Evolutionary conservation across 2,797 vertebrate genomes (phyloP), one percentile per base, ranked within the genome.

Genomic region (Oryzias sinensis): DNA sequence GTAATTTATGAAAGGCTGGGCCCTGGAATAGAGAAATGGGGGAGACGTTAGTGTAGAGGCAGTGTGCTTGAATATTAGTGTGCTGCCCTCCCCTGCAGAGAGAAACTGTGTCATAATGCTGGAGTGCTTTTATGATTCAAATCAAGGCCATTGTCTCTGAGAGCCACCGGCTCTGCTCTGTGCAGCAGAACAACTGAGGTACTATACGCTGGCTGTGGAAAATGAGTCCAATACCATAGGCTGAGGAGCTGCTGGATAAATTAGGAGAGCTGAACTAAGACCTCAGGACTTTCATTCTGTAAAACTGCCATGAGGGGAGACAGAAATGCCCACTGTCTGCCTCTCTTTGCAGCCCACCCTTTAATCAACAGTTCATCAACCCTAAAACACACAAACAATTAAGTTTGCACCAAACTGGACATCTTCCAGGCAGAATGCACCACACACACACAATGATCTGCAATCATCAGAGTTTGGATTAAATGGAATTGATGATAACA

Each of bases 21-120:
- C 73, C 44, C 74, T 80, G 71, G 72, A 70, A 47, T 51, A 72
- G 78, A 68, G 73, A 49, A 75, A 79, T 63, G 63, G 74, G 81
- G 73, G 73, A 61, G 78, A 72, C n/a, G 27, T 56, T 64, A 65
- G 76, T 58, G 65, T 53, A 43, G 57, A 62, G 51, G 77, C 72
- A 75, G 71, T 70, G 77, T 77, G 76, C 84, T 86, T 88, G 84
- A 89, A 89, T 90, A 85, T 90, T 87, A 82, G 86, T 79, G 79
- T 49, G 72, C 82, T 75, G 57, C 87, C 78, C 73, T 88, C 89
- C 89, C 91, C 87, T 88, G 87, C 81, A 58, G 92, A 88, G 89
- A 88, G 85, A 92, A 92, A 92, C 92, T 93, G 90, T 93, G 91
- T 92, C 91, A 92, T 91, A 92, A 92, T 92, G 90, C 90, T 80